phyloP scores from a whole-genome alignment of 2,888 invertebrate genomes.

The Uropetala carovei region DNA sequence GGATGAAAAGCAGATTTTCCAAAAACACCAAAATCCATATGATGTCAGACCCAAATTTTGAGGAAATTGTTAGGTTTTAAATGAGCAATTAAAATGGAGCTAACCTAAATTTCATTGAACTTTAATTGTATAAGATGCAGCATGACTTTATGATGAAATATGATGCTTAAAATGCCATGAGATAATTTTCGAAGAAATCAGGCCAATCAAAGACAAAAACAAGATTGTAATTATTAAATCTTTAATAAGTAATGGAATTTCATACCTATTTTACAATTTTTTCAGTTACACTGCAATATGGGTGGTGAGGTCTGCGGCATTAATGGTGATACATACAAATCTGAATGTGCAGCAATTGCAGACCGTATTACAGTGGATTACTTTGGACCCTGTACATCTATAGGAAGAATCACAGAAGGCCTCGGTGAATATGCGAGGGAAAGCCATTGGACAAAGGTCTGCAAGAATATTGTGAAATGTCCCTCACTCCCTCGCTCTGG shows the following conservation, averaged over 20 bases:
- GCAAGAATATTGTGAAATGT: conserved; percentile 83
- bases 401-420: conserved; percentile 84
- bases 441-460: conserved; percentile 78
- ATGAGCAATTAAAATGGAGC: too few species aligned
- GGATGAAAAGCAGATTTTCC: too few species aligned
- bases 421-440: conserved; percentile 7
- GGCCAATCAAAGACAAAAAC: not conserved
- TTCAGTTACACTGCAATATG: conserved; percentile 67
- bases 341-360: conserved; percentile 91
- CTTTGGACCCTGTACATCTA: conserved; percentile 85
- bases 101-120: too few species aligned
- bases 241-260: not conserved
- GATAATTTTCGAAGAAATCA: not conserved
- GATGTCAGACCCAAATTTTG: too few species aligned
- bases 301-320: conserved; percentile 87
- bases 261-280: not conserved
- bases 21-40: too few species aligned
- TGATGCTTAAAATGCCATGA: too few species aligned
- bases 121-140: too few species aligned
- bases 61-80: too few species aligned
- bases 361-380: conserved; percentile 87
- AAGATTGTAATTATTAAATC: not conserved
- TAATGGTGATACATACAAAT: conserved; percentile 89
- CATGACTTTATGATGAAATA: too few species aligned
- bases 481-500: conserved; percentile 79